A percentile compares a stretch with the other conserved stretches of the same genome.
phyloP scores from a whole-genome alignment of 1,140 invertebrate genomes.

The Drosophila repletoides region DNA sequence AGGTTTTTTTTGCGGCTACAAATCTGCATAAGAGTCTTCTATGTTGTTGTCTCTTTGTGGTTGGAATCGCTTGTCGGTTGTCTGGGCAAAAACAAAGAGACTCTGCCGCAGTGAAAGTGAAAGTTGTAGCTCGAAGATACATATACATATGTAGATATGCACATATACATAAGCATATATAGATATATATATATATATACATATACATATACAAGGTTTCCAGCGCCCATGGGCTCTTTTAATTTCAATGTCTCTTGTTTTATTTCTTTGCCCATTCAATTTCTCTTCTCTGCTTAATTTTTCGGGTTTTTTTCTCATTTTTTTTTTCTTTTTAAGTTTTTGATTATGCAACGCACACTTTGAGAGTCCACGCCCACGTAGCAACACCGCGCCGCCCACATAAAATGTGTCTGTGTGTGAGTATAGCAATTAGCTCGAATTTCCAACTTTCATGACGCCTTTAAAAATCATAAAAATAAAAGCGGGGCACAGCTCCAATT shows the following conservation, averaged over 20 bases:
- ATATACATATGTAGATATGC: slow-evolving; percentile 6
- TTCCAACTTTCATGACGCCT: slow-evolving; percentile 33
- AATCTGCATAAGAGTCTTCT: slow-evolving; percentile 71
- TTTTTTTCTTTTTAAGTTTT: slow-evolving; percentile 45
- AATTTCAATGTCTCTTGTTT: slow-evolving; percentile 47
- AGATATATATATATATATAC: slow-evolving; percentile 31
- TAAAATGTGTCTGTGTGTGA: background rate
- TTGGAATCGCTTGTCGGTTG: slow-evolving; percentile 36
- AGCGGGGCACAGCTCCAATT: slow-evolving; percentile 7
- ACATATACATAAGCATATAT: slow-evolving; percentile 30
- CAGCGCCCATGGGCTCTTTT: slow-evolving; percentile 27
- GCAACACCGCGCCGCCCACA: background rate
- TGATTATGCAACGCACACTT: slow-evolving; percentile 45
- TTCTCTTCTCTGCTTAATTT: slow-evolving; percentile 34
- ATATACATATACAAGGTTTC: slow-evolving; percentile 25
- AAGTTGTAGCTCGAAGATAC: slow-evolving; percentile 53
- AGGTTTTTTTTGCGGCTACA: slow-evolving; percentile 54
- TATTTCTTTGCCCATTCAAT: slow-evolving; percentile 46
- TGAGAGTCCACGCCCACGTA: slow-evolving; percentile 1
- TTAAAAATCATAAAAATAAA: slow-evolving; percentile 16
- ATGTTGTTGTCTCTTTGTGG: slow-evolving; percentile 10
- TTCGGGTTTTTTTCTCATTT: slow-evolving; percentile 26
- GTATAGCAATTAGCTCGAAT: slow-evolving; percentile 54
- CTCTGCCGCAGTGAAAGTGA: slow-evolving; percentile 71
- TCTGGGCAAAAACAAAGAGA: slow-evolving; percentile 71